These are phyloP conservation scores for Phalera bucephala DNA, from an alignment of 2,888 invertebrate species.

Conservation along the genomic window DNA sequence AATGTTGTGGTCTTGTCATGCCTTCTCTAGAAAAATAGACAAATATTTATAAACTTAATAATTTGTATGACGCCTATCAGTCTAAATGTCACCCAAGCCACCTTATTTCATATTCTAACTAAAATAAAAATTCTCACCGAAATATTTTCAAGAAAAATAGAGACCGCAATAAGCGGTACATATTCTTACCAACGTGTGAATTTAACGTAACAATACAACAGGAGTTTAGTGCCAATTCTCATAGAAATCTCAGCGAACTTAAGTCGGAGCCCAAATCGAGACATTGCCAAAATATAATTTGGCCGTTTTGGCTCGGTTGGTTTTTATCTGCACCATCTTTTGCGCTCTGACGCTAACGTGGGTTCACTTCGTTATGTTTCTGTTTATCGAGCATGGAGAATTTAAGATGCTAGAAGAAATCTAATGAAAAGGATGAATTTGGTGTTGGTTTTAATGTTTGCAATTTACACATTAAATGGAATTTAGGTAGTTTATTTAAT, in stretches of 20 bases:
- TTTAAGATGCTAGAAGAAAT: background rate
- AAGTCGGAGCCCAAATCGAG: conserved; percentile 12
- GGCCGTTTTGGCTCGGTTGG: conserved; percentile 37
- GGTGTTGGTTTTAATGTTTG: too few species aligned
- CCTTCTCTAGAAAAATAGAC: too few species aligned
- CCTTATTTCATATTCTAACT: too few species aligned
- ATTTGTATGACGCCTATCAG: too few species aligned
- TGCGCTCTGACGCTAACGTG: conserved; percentile 26
- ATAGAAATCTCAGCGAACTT: conserved; percentile 29
- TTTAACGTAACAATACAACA: conserved; percentile 12
- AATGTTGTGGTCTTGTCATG: too few species aligned
- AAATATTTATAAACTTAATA: too few species aligned
- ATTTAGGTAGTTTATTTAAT: too few species aligned
- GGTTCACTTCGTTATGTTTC: conserved; percentile 24
- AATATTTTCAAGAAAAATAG: background rate
- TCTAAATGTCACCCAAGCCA: too few species aligned
- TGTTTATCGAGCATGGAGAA: conserved; percentile 20
- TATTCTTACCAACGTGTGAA: conserved; percentile 27
- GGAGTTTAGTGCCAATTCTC: conserved; percentile 31
- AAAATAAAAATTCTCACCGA: background rate
- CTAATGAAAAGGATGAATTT: too few species aligned
- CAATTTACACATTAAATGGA: too few species aligned
- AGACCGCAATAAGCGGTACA: conserved; percentile 3
- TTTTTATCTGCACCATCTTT: conserved; percentile 35
- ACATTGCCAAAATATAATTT: conserved; percentile 39